Evolutionary conservation across 2,888 invertebrate species (phyloP).

Genomic region (Drosophila gaucha): DNA sequence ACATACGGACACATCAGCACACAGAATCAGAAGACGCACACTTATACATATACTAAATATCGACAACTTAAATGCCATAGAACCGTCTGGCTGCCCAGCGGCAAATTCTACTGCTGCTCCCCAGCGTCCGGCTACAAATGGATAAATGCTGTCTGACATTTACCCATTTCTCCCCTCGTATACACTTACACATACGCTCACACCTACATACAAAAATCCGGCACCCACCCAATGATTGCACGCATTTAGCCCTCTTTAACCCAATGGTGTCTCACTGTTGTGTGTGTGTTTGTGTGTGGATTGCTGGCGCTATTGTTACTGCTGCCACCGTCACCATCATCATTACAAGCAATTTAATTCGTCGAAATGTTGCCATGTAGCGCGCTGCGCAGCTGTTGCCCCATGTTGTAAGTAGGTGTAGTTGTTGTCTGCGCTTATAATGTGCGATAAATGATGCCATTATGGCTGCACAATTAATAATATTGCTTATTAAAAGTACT

Average conservation of each 20-base stretch:
- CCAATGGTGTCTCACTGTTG: slow-evolving; percentile 43
- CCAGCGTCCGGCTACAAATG: slow-evolving; percentile 72
- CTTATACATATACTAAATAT: slow-evolving; percentile 49
- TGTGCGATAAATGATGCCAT: slow-evolving; percentile 78
- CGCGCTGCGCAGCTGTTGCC: slow-evolving; percentile 43
- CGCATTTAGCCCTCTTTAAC: slow-evolving; percentile 75
- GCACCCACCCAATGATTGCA: slow-evolving; percentile 69
- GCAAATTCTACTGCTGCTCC: slow-evolving; percentile 44
- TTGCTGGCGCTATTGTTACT: slow-evolving; percentile 21
- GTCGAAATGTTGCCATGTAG: slow-evolving; percentile 76
- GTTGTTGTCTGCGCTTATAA: slow-evolving; percentile 50
- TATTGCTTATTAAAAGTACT: slow-evolving; percentile 29
- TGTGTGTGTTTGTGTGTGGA: slow-evolving; percentile 9
- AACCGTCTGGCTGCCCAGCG: slow-evolving; percentile 34
- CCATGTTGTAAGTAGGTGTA: slow-evolving; percentile 34
- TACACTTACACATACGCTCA: slow-evolving; percentile 16
- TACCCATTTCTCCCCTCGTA: slow-evolving; percentile 28
- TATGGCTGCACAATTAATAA: slow-evolving; percentile 71
- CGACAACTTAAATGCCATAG: slow-evolving; percentile 49
- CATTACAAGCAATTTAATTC: slow-evolving; percentile 83
- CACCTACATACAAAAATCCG: slow-evolving; percentile 4
- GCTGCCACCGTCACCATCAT: slow-evolving; percentile 53
- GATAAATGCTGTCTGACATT: slow-evolving; percentile 80
- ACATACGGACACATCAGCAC: slow-evolving; percentile 5
- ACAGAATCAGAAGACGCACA: slow-evolving; percentile 9